Evolutionary conservation across 2,113 vertebrate genomes (phyloP).

Genomic region (Thinocorus orbignyianus): DNA sequence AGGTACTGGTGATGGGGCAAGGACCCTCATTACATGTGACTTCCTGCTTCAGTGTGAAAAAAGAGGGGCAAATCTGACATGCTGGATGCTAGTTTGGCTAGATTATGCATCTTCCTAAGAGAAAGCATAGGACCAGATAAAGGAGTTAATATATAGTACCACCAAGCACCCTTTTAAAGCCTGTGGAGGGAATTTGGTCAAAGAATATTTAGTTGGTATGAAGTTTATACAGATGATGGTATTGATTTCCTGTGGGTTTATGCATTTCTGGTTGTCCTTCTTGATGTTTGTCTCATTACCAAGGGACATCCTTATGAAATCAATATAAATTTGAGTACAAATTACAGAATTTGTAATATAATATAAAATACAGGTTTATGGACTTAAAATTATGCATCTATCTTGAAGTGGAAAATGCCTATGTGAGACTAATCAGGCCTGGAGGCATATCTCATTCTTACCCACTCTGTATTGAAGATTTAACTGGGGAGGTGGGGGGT

Average conservation of each 20-base stretch:
- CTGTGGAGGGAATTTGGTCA: neutral
- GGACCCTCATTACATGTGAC: neutral
- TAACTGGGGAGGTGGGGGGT: neutral
- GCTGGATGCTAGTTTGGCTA: neutral
- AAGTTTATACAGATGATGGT: neutral
- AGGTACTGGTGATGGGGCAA: neutral
- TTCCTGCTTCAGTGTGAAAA: neutral
- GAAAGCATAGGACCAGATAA: accelerated
- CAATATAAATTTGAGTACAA: neutral
- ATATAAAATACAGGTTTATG: neutral
- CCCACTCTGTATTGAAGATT: neutral
- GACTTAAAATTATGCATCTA: neutral
- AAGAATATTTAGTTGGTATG: neutral
- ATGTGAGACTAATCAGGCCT: neutral
- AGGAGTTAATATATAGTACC: neutral
- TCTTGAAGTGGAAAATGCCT: neutral
- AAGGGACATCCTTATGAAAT: neutral
- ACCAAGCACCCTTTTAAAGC: neutral
- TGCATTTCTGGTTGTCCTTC: neutral
- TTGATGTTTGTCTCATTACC: neutral
- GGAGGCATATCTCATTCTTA: neutral
- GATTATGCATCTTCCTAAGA: neutral
- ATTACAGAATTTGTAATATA: neutral
- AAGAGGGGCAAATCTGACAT: neutral
- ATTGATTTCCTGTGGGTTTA: neutral